Evolutionary conservation across 2,113 vertebrate genomes (phyloP).

Genomic region (Parus major): DNA sequence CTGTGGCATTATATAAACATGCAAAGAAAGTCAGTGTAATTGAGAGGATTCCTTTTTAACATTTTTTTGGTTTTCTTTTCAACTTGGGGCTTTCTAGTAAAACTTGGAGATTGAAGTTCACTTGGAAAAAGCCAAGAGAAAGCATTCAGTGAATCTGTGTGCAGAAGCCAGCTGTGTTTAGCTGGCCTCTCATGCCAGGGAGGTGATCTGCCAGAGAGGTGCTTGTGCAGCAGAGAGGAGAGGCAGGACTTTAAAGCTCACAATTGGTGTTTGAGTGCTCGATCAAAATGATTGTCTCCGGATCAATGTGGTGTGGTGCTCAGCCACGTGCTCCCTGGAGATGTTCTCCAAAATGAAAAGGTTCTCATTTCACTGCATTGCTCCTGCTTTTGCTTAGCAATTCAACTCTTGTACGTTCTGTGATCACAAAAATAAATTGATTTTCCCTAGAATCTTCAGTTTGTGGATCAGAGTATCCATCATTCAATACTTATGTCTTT

Average conservation of each 20-base stretch:
- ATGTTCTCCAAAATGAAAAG: not conserved
- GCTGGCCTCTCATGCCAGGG: not conserved
- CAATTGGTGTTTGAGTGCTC: accelerated
- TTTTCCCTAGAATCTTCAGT: not conserved
- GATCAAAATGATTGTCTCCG: not conserved
- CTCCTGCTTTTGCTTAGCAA: not conserved
- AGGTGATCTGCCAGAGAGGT: not conserved
- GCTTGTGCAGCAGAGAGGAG: not conserved
- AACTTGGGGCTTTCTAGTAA: not conserved
- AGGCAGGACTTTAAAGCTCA: not conserved
- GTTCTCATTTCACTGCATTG: not conserved
- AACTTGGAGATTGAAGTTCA: not conserved
- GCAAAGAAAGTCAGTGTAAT: not conserved
- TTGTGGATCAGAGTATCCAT: not conserved
- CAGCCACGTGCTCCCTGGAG: accelerated
- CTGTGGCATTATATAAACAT: not conserved
- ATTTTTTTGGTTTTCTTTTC: not conserved
- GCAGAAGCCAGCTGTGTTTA: not conserved
- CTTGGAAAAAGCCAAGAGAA: not conserved
- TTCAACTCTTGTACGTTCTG: not conserved
- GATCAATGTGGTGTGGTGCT: not conserved
- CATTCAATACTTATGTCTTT: not conserved
- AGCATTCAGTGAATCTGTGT: not conserved
- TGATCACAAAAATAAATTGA: accelerated
- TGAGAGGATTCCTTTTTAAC: not conserved